A percentile compares a stretch with the other conserved stretches of the same genome.
Evolutionary conservation across 2,797 vertebrate genomes (phyloP).

Genomic region (Brachyalestes nurse): DNA sequence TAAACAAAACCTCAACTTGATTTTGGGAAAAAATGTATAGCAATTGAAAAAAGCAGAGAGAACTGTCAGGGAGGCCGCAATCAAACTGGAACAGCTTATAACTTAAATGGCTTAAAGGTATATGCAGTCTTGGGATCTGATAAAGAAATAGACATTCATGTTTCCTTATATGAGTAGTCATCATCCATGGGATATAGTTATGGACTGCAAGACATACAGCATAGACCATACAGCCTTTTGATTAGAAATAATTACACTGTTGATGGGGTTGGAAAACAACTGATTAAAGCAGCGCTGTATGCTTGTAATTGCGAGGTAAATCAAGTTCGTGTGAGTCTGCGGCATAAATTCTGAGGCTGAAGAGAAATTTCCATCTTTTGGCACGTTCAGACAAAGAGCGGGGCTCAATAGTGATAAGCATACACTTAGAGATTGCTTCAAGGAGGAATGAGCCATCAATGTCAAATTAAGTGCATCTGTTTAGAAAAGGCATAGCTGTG

Average conservation of each 20-base stretch:
- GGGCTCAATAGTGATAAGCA: conserved; percentile 24
- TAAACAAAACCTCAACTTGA: conserved; percentile 3
- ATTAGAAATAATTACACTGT: neutral
- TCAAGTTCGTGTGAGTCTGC: neutral
- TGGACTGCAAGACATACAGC: neutral
- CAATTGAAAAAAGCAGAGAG: neutral
- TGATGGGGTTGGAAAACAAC: neutral
- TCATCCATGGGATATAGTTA: neutral
- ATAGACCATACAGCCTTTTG: neutral
- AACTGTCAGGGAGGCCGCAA: neutral
- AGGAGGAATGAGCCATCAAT: conserved; percentile 57
- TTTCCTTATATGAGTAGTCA: neutral
- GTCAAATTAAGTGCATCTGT: conserved; percentile 62
- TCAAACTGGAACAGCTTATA: neutral
- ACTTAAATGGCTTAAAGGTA: neutral
- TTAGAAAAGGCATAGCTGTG: conserved; percentile 40
- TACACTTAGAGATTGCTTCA: conserved; percentile 47
- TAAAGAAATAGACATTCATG: neutral
- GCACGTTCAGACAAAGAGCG: neutral
- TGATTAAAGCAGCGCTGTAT: neutral
- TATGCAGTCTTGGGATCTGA: neutral
- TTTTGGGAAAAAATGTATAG: neutral
- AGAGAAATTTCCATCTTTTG: neutral
- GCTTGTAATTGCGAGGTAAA: neutral
- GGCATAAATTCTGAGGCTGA: neutral